These are phyloP conservation scores for Empidonax traillii DNA, from an alignment of 2,113 vertebrate genomes.

Conservation along the genomic window DNA sequence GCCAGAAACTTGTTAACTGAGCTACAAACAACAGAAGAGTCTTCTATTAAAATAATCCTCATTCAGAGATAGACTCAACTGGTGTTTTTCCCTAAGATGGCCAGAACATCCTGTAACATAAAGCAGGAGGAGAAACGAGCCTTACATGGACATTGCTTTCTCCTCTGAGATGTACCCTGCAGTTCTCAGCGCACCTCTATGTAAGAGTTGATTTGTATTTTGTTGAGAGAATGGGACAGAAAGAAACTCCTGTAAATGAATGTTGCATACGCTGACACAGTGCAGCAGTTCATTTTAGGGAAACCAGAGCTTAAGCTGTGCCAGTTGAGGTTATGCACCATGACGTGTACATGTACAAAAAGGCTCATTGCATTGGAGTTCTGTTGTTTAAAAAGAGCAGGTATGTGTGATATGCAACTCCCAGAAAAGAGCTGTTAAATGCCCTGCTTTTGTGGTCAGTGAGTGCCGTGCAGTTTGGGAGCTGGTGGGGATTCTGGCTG, in stretches of 20 bases:
- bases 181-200: background rate
- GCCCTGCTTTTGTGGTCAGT: background rate
- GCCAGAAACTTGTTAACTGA: slow-evolving; percentile 15
- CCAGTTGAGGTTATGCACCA: rapidly evolving
- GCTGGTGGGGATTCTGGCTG: background rate
- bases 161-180: background rate
- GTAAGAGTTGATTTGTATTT: background rate
- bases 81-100: slow-evolving; percentile 25
- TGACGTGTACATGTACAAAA: background rate
- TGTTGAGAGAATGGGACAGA: background rate
- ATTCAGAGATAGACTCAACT: background rate
- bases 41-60: background rate
- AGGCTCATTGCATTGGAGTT: background rate
- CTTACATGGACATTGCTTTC: slow-evolving; percentile 56
- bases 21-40: slow-evolving; percentile 9
- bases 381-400: background rate
- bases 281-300: background rate
- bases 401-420: background rate
- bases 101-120: slow-evolving; percentile 32
- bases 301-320: background rate
- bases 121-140: slow-evolving; percentile 4
- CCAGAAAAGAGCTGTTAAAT: background rate
- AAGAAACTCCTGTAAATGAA: background rate
- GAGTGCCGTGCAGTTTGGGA: background rate
- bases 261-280: rapidly evolving